Conservation (phyloP, 2,797 vertebrate species). For the Pteropus rufus region DNA sequence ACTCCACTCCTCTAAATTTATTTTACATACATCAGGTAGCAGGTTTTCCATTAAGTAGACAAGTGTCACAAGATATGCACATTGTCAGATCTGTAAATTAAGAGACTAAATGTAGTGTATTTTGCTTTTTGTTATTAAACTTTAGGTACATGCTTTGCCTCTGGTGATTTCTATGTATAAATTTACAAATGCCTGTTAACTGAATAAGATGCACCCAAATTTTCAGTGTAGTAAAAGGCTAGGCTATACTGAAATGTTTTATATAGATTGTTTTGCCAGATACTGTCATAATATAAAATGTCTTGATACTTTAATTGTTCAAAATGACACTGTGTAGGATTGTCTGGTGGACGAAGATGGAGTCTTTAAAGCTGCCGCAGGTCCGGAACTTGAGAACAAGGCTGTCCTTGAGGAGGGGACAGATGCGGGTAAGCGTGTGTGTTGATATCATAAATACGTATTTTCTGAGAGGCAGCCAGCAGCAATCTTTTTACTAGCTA, state of each 20-base stretch:
- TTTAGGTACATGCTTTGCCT: not conserved
- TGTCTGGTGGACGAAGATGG: conserved; percentile 94
- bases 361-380: conserved; percentile 88
- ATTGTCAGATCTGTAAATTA: not conserved
- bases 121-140: not conserved
- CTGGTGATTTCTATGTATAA: not conserved
- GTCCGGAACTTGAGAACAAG: conserved; percentile 89
- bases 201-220: not conserved
- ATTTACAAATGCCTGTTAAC: not conserved
- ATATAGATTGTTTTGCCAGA: not conserved
- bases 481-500: not conserved
- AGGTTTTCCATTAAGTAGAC: not conserved
- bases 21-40: not conserved
- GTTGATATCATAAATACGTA: accelerated
- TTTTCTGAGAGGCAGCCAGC: not conserved
- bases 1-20: not conserved
- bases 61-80: not conserved
- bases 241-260: not conserved
- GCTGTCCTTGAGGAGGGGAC: conserved; percentile 91
- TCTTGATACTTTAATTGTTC: not conserved
- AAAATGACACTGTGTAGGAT: conserved; percentile 83
- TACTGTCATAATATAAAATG: not conserved
- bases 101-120: not conserved
- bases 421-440: conserved; percentile 85
- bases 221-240: not conserved